A percentile compares a stretch with the other conserved stretches of the same genome.
Conservation (phyloP, 2,797 vertebrate genomes). For the Neosalanx taihuensis region DNA sequence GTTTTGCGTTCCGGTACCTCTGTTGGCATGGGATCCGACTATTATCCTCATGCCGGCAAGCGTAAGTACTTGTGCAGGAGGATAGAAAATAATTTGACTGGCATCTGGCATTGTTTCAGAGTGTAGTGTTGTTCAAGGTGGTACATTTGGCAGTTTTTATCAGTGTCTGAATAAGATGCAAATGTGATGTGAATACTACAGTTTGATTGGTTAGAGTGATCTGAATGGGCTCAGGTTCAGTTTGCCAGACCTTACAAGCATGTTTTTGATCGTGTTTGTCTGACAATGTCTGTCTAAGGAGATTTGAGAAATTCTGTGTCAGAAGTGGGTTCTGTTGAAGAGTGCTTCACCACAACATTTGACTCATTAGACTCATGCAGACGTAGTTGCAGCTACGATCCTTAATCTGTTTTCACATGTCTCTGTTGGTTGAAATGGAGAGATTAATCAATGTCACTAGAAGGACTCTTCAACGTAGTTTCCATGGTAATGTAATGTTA, state of each 20-base stretch:
- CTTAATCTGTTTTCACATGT: neutral
- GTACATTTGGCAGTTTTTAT: neutral
- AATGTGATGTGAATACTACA: no score
- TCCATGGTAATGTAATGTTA: neutral
- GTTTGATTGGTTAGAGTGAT: neutral
- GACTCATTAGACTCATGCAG: neutral
- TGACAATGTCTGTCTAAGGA: neutral
- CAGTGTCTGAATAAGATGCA: neutral
- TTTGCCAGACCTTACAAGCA: no score
- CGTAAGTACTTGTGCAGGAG: constrained; percentile 50
- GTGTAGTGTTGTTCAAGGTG: neutral
- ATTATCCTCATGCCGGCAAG: constrained; percentile 53
- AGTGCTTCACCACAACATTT: neutral
- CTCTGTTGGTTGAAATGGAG: neutral
- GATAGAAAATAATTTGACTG: neutral
- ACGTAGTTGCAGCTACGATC: neutral
- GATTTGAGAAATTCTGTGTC: neutral
- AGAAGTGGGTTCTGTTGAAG: neutral
- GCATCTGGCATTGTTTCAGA: neutral
- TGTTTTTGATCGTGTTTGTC: neutral
- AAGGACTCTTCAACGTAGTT: neutral
- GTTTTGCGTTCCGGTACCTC: constrained; percentile 43
- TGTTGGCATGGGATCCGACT: constrained; percentile 59
- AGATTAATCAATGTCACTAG: neutral
- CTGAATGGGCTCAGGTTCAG: neutral